Conservation (phyloP, 1,140 invertebrate genomes). For the Saccostrea glomerata region DNA sequence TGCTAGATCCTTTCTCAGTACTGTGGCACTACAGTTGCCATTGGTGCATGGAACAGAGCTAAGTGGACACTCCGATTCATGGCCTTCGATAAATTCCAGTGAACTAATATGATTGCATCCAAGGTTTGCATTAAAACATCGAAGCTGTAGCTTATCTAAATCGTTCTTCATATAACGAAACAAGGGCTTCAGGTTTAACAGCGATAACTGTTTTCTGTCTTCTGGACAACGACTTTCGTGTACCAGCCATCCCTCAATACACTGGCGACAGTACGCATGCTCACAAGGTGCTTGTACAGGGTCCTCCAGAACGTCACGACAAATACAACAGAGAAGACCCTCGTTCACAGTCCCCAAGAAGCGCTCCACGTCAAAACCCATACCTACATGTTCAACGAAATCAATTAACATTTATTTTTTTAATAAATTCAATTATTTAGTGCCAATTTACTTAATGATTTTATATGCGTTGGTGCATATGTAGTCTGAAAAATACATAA, state of each 20-base stretch:
- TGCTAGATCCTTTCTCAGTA: constrained; percentile 52
- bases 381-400: constrained; percentile 23
- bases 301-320: constrained; percentile 73
- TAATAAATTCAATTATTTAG: background rate
- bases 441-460: too few species aligned
- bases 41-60: constrained; percentile 64
- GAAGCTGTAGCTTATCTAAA: constrained; percentile 65
- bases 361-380: constrained; percentile 74
- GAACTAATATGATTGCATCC: constrained; percentile 62
- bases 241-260: constrained; percentile 71
- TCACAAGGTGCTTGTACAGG: constrained; percentile 74
- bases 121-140: constrained; percentile 59
- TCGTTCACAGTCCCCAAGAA: constrained; percentile 70
- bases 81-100: constrained; percentile 64
- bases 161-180: constrained; percentile 75
- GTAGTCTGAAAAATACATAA: background rate
- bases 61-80: constrained; percentile 64
- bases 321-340: constrained; percentile 73
- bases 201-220: constrained; percentile 64
- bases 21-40: constrained; percentile 59
- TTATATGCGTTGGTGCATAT: too few species aligned
- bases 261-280: constrained; percentile 70
- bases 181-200: constrained; percentile 60
- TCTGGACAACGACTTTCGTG: constrained; percentile 72
- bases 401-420: background rate